Conservation (phyloP, 2,113 vertebrate species). For the Thryonomys swinderianus region DNA sequence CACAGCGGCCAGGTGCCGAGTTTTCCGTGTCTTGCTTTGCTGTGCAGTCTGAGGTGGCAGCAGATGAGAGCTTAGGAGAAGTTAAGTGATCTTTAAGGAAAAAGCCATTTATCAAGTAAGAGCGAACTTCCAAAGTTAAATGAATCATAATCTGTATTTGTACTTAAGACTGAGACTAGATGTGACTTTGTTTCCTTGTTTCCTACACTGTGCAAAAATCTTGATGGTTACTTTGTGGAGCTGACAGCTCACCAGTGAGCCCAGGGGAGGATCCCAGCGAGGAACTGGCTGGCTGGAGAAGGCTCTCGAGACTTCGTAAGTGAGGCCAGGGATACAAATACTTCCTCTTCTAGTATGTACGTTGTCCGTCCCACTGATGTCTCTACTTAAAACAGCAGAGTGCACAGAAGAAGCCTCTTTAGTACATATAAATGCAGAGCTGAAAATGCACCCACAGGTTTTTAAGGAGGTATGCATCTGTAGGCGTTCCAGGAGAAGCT, state of each 20-base stretch:
- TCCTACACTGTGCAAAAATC: background rate
- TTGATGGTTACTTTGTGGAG: background rate
- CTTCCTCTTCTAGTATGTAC: background rate
- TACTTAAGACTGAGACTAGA: background rate
- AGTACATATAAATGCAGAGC: background rate
- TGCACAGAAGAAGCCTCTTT: background rate
- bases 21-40: background rate
- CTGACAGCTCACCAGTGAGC: background rate
- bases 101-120: background rate
- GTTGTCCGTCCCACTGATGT: background rate
- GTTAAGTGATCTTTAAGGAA: background rate
- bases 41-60: background rate
- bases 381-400: background rate
- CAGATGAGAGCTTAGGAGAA: background rate
- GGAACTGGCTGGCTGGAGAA: background rate
- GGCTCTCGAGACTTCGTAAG: background rate
- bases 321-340: background rate
- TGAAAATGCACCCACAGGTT: background rate
- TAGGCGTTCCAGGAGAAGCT: background rate
- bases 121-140: background rate
- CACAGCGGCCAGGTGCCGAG: background rate
- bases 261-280: background rate
- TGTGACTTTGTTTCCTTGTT: background rate
- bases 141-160: background rate
- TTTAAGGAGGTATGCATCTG: constrained; percentile 1